Percentiles rank a stretch among this genome's conserved stretches.
Conservation (phyloP, 2,797 vertebrate species). For the Scolopax rusticola region DNA sequence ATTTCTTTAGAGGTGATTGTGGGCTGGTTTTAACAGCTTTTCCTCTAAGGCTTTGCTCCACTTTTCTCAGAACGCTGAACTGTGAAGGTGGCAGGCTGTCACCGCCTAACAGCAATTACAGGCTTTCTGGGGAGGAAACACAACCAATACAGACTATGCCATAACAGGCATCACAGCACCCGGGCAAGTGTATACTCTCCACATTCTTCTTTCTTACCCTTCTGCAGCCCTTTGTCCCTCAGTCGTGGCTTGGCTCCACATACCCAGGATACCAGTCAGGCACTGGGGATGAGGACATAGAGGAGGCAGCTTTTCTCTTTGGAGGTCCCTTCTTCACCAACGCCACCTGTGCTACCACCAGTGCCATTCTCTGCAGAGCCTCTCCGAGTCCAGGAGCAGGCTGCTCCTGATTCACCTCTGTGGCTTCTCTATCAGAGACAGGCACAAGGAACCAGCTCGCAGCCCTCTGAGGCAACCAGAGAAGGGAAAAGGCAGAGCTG, state of each 20-base stretch:
- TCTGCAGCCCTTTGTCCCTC: not conserved
- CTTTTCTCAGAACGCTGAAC: not conserved
- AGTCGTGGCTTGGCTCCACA: not conserved
- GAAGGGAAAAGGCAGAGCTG: not conserved
- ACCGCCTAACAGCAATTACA: not conserved
- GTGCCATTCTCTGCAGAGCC: not conserved
- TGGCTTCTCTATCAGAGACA: not conserved
- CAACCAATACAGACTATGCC: fast-evolving
- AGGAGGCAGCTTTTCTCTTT: not conserved
- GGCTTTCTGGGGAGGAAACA: not conserved
- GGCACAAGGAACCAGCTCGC: not conserved
- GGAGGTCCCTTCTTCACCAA: not conserved
- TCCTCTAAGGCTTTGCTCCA: not conserved
- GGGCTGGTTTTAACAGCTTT: not conserved
- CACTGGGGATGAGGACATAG: not conserved
- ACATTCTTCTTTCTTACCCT: not conserved
- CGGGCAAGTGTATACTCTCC: not conserved
- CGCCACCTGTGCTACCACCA: not conserved
- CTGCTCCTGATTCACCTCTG: not conserved
- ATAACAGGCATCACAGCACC: not conserved
- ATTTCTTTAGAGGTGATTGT: not conserved
- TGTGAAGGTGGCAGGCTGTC: not conserved
- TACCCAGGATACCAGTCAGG: not conserved
- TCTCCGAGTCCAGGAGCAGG: not conserved
- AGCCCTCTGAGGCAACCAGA: not conserved